Conservation (phyloP, 2,113 vertebrate species). For the Calypte anna region DNA sequence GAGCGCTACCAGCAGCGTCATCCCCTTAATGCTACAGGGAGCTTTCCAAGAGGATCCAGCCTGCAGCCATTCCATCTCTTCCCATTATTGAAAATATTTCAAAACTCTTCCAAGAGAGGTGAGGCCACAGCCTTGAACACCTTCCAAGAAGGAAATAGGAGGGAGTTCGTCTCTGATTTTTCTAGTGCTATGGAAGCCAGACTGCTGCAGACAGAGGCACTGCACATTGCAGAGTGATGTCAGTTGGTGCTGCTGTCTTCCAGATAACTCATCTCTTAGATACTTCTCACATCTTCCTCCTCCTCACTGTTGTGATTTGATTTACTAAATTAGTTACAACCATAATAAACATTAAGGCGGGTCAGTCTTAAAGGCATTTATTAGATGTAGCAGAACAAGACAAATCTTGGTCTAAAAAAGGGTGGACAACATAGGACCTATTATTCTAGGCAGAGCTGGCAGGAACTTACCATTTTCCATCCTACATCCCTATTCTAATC, state of each 20-base stretch:
- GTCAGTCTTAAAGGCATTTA: not conserved
- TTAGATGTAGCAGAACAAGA: not conserved
- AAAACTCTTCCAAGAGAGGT: slow-evolving; percentile 55
- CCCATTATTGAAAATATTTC: slow-evolving; percentile 13
- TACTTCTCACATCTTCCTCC: slow-evolving; percentile 33
- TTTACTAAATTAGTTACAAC: slow-evolving; percentile 27
- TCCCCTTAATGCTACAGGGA: not conserved
- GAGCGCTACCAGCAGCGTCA: not conserved
- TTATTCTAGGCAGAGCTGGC: slow-evolving; percentile 11
- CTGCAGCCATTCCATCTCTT: not conserved
- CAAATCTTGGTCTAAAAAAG: slow-evolving; percentile 17
- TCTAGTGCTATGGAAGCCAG: slow-evolving; percentile 8
- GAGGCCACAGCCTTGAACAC: slow-evolving; percentile 48
- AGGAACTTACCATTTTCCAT: not conserved
- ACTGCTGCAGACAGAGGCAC: slow-evolving; percentile 43
- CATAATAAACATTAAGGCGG: not conserved
- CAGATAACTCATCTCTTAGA: slow-evolving; percentile 58
- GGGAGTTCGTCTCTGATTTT: slow-evolving; percentile 52
- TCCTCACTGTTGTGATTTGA: not conserved
- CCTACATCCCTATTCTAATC: not conserved
- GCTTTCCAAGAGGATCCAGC: slow-evolving; percentile 14
- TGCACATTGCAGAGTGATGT: not conserved
- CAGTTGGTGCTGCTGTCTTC: slow-evolving; percentile 13
- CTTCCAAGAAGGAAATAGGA: slow-evolving; percentile 65
- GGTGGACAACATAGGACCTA: not conserved